phyloP scores from a whole-genome alignment of 2,888 invertebrate genomes.

The Pristionchus maxplancki region DNA sequence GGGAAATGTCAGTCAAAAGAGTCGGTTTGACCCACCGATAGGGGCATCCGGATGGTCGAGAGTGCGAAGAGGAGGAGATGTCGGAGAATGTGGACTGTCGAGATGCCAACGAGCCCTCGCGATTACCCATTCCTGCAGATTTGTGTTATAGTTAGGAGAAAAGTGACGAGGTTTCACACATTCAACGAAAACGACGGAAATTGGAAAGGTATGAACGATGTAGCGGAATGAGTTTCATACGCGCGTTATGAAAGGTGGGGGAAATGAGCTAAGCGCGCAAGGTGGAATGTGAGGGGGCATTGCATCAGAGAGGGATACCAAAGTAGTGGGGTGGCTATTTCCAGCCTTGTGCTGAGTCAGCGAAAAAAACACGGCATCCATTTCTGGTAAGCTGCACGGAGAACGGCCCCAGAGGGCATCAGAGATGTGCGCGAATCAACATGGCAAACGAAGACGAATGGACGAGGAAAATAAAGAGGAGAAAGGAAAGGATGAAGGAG shows the following conservation, averaged over 20 bases:
- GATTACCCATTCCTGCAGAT: constrained; percentile 44
- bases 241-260: neutral
- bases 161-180: no score
- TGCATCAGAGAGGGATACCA: neutral
- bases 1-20: no score
- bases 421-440: neutral
- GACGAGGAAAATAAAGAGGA: neutral
- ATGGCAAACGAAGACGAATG: constrained; percentile 12
- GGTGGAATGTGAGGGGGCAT: neutral
- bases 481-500: neutral
- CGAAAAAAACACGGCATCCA: neutral
- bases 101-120: constrained; percentile 27
- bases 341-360: neutral
- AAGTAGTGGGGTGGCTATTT: neutral
- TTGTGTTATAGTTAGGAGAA: neutral
- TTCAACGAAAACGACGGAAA: no score
- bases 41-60: neutral
- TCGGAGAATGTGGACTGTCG: constrained; percentile 41
- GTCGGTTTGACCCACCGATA: neutral
- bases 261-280: neutral
- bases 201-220: neutral
- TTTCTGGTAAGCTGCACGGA: neutral
- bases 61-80: constrained; percentile 18
- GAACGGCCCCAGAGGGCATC: neutral
- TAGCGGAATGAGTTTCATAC: neutral